phyloP scores from a whole-genome alignment of 35 echinoderm and acorn worm genomes.

The Apostichopus japonicus region DNA sequence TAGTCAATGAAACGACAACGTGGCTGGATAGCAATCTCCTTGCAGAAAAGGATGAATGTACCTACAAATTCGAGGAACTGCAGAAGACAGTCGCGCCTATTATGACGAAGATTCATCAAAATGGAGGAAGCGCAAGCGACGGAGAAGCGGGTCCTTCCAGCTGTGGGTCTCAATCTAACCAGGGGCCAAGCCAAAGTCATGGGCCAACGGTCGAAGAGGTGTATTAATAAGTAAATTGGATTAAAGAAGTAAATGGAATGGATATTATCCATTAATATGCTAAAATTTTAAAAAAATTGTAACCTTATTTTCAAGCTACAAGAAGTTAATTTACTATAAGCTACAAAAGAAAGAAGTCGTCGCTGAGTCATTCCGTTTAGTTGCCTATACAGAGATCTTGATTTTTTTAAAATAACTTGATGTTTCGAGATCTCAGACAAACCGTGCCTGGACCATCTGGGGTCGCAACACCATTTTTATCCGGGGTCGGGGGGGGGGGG shows the following conservation, averaged over 20 bases:
- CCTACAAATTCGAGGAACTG: constrained; percentile 49
- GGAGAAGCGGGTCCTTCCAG: neutral
- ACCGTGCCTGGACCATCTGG: no score
- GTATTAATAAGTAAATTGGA: neutral
- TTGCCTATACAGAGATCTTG: no score
- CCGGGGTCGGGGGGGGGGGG: no score
- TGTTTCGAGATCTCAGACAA: no score
- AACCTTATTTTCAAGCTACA: no score
- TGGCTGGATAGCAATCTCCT: constrained; percentile 48
- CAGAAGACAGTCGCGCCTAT: constrained; percentile 50
- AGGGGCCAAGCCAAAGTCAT: neutral
- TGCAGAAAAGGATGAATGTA: constrained; percentile 49
- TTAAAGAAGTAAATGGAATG: neutral
- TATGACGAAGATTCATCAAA: constrained; percentile 54
- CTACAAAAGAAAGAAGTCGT: no score
- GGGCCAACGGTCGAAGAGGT: constrained; percentile 37
- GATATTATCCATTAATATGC: no score
- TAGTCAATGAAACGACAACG: constrained; percentile 51
- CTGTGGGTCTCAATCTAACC: neutral
- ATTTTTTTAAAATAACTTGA: no score
- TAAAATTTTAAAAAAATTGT: neutral
- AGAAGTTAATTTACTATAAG: no score
- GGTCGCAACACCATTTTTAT: no score
- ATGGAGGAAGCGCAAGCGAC: neutral
- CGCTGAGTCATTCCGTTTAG: no score